These are phyloP conservation scores for Oceanodroma tethys DNA, from an alignment of 2,113 vertebrate species.

Conservation along the genomic window DNA sequence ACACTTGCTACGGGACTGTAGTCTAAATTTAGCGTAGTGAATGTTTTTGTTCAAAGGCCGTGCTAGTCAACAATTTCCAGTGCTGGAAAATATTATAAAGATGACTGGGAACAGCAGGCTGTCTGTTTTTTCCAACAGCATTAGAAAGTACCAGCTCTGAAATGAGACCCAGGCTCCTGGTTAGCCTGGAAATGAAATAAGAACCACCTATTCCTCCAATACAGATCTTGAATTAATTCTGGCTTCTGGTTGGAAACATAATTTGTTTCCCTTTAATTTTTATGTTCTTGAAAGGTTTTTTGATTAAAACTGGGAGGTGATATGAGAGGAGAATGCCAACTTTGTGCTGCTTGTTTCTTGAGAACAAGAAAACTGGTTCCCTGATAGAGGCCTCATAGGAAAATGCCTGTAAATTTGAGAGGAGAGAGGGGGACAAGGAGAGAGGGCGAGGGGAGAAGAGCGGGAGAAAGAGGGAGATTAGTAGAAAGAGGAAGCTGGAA, in stretches of 20 bases:
- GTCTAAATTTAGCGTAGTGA: slow-evolving; percentile 50
- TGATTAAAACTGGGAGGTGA: background rate
- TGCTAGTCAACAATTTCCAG: slow-evolving; percentile 61
- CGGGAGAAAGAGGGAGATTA: background rate
- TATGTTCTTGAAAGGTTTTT: background rate
- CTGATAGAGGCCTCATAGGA: background rate
- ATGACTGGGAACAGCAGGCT: slow-evolving; percentile 39
- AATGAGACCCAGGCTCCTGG: slow-evolving; percentile 22
- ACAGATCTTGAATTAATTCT: slow-evolving; percentile 41
- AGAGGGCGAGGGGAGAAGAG: background rate
- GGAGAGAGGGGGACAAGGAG: background rate
- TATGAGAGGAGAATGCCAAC: background rate
- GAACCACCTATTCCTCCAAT: slow-evolving; percentile 5
- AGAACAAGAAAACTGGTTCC: background rate
- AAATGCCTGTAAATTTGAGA: background rate
- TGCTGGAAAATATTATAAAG: slow-evolving; percentile 67
- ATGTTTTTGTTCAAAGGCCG: slow-evolving; percentile 42
- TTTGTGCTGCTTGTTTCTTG: background rate
- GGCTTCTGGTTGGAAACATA: slow-evolving; percentile 38
- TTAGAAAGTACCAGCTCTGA: slow-evolving; percentile 53
- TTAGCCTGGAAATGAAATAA: slow-evolving; percentile 50
- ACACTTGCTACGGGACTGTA: background rate
- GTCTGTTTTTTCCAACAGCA: slow-evolving; percentile 45
- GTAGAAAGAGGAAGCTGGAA: background rate
- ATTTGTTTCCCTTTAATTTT: slow-evolving; percentile 23